phyloP scores from a whole-genome alignment of 2,113 vertebrate genomes.

The Podarcis muralis region DNA sequence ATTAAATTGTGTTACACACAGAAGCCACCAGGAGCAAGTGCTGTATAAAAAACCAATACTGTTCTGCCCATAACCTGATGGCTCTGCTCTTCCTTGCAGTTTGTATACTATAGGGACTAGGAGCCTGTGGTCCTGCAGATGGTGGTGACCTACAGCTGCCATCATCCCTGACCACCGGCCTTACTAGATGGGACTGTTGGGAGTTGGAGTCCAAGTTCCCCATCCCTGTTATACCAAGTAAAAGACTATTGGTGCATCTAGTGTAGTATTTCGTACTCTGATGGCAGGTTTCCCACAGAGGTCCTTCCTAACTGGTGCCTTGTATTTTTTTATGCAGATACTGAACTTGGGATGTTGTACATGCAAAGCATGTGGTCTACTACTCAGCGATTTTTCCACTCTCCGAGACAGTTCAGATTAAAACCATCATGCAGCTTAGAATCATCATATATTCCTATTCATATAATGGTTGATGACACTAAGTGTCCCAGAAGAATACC shows the following conservation, averaged over 20 bases:
- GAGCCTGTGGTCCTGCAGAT: neutral
- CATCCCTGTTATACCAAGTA: neutral
- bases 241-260: neutral
- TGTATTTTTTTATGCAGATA: neutral
- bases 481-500: constrained; percentile 46
- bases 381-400: constrained; percentile 13
- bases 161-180: too few relatives aligned
- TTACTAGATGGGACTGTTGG: neutral
- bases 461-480: constrained; percentile 54
- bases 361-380: neutral
- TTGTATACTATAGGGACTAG: neutral
- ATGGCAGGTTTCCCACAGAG: neutral
- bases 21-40: neutral
- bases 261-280: too few relatives aligned
- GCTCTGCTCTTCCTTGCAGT: neutral
- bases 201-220: too few relatives aligned
- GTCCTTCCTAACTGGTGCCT: neutral
- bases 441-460: constrained; percentile 41
- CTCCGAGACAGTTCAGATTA: neutral
- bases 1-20: neutral
- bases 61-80: neutral
- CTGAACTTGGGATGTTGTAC: neutral
- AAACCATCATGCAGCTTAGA: constrained; percentile 5
- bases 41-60: neutral
- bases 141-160: too few relatives aligned